These are phyloP conservation scores for Balaenoptera acutorostrata DNA, from an alignment of 2,113 vertebrate species.

Conservation along the genomic window DNA sequence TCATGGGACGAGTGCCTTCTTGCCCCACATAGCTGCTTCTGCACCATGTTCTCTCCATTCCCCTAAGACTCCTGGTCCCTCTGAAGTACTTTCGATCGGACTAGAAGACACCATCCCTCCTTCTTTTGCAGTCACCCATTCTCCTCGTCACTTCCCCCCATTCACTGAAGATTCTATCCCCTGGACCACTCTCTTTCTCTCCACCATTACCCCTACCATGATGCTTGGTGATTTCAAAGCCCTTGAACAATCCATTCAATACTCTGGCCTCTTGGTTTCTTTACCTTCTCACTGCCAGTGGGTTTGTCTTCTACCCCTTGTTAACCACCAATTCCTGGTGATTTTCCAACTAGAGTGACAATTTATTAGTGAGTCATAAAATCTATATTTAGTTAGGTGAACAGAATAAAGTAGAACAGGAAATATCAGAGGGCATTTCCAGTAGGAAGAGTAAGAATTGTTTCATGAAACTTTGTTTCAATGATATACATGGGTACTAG, in stretches of 20 bases:
- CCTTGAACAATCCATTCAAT: not conserved
- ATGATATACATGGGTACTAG: not conserved
- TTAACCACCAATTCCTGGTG: not conserved
- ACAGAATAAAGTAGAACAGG: not conserved
- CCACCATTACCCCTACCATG: not conserved
- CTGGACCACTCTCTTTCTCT: not conserved
- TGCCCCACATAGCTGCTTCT: not conserved
- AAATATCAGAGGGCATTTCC: not conserved
- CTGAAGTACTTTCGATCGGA: not conserved
- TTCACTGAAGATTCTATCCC: not conserved
- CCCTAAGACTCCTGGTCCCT: too few relatives aligned
- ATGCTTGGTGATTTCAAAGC: not conserved
- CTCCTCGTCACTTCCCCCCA: not conserved
- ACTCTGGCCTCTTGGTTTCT: not conserved
- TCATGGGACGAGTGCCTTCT: too few relatives aligned
- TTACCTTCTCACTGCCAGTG: not conserved
- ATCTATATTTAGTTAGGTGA: not conserved
- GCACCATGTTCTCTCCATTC: not conserved
- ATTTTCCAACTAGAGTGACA: not conserved
- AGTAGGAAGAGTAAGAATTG: fast-evolving
- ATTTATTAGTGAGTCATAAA: not conserved
- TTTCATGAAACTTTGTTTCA: not conserved
- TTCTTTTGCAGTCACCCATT: not conserved
- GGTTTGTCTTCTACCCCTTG: not conserved
- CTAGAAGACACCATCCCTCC: not conserved